Base-by-base conservation (phyloP, 2,888 invertebrate species). In the Stegophylla sp. region DNA sequence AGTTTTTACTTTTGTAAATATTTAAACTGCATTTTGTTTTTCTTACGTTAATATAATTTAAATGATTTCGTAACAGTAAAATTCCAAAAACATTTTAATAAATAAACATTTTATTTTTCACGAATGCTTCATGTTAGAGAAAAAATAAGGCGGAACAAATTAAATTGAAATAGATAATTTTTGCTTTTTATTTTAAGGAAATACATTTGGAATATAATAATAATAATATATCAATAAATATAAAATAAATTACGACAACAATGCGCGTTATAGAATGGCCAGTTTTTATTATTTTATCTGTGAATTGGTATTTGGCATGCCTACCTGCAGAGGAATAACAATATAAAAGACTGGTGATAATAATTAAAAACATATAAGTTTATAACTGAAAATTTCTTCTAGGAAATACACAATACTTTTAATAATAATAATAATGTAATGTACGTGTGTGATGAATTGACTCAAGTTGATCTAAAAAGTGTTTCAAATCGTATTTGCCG, bases 401-500 rank as follows among this genome's bases (percentile, higher is more conserved):
- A n/a, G 26, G 13, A 45, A 61, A 73, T 61, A 73, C 28, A 73
- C 26, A 63, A 63, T 64, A 75, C n/a, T 61, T 67, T 67, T 67
- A 67, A 48, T 43, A 67, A 67, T 51, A 28, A 34, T 74, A 74
- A 51, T 63, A 51, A 73, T 34, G 51, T 45, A 61, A 61, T 13
- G 53, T 53, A 66, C 66, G 75, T 76, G 75, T 66, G 75, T 76
- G 64, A 43, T 76, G 41, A 75, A 76, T 76, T 53, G 64, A 76
- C 51, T 66, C 59, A 34, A 48, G 64, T 76, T 66, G 64, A 48
- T 79, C 28, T 69, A 71, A 79, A 79, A 79, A 79, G 79, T 79
- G 79, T 79, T 69, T 79, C 71, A 23, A 79, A 79, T 79, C 67
- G 61, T 71, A 71, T 71, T 79, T 45, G 41, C 51, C n/a, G 59